These are phyloP conservation scores for Alligator sinensis DNA, from an alignment of 2,113 vertebrate species.

Conservation along the genomic window DNA sequence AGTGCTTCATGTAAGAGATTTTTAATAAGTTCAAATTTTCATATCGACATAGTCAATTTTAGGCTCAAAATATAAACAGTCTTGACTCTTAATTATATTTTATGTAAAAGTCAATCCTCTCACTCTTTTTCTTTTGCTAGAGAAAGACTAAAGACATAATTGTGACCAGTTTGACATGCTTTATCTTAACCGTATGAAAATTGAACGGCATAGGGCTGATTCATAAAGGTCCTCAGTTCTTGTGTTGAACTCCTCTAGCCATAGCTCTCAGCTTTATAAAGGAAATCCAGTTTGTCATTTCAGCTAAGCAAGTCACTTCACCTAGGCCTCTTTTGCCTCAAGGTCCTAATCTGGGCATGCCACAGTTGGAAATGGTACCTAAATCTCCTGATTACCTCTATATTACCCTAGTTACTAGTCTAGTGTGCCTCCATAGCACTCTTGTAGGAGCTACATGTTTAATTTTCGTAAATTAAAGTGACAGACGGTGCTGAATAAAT, in stretches of 20 bases:
- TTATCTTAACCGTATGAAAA: too few species aligned
- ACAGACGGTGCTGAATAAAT: not conserved
- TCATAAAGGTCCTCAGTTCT: not conserved
- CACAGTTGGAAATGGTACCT: not conserved
- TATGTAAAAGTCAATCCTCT: too few species aligned
- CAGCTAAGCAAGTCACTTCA: not conserved
- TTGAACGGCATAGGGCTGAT: not conserved
- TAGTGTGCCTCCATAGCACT: not conserved
- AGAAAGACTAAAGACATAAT: too few species aligned
- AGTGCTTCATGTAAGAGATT: not conserved
- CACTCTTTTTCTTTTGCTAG: too few species aligned
- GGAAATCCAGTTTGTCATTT: not conserved
- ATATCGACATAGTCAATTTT: not conserved
- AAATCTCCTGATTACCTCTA: not conserved
- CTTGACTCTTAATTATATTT: too few species aligned
- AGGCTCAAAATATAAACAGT: not conserved
- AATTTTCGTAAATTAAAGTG: not conserved
- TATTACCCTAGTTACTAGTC: rapidly evolving
- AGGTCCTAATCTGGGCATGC: not conserved
- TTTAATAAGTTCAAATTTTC: not conserved
- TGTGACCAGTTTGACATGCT: too few species aligned
- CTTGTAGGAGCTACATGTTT: not conserved
- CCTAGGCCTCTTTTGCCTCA: not conserved
- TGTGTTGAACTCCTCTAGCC: not conserved
- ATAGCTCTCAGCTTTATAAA: not conserved